Evolutionary conservation across 1,140 invertebrate genomes (phyloP).

Genomic region (Orius laevigatus): DNA sequence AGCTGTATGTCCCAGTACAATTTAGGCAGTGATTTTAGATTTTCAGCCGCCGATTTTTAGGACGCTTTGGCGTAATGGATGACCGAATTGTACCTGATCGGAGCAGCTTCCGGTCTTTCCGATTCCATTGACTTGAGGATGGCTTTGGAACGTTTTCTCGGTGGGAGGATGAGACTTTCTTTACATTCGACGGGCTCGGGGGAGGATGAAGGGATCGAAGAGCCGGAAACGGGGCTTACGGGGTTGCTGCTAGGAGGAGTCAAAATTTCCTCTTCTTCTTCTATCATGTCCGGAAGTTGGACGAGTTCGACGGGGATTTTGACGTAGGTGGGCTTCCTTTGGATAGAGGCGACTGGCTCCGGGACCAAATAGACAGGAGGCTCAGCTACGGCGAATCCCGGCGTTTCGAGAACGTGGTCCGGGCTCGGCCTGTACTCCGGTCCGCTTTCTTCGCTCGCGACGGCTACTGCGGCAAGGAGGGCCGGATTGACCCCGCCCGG

Average conservation of each 20-base stretch:
- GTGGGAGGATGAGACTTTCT: slow-evolving; percentile 50
- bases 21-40: too few relatives aligned
- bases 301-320: slow-evolving; percentile 23
- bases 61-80: slow-evolving; percentile 64
- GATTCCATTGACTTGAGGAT: slow-evolving; percentile 51
- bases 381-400: slow-evolving; percentile 20
- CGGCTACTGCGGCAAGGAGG: slow-evolving; percentile 24
- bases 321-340: slow-evolving; percentile 10
- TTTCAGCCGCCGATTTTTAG: slow-evolving; percentile 8
- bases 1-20: too few relatives aligned
- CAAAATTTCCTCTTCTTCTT: slow-evolving; percentile 26
- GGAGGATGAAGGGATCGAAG: slow-evolving; percentile 28
- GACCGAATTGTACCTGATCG: slow-evolving; percentile 52
- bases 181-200: slow-evolving; percentile 37
- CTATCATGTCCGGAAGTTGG: slow-evolving; percentile 26
- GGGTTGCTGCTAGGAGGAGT: slow-evolving; percentile 46
- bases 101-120: slow-evolving; percentile 27
- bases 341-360: slow-evolving; percentile 20
- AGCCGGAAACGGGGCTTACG: slow-evolving; percentile 22
- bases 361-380: slow-evolving; percentile 23
- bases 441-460: slow-evolving; percentile 17
- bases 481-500: slow-evolving; percentile 17
- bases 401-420: slow-evolving; percentile 19
- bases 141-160: slow-evolving; percentile 58
- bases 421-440: slow-evolving; percentile 22